Conservation (phyloP, 2,888 invertebrate genomes). For the Trichopoda pennipes region DNA sequence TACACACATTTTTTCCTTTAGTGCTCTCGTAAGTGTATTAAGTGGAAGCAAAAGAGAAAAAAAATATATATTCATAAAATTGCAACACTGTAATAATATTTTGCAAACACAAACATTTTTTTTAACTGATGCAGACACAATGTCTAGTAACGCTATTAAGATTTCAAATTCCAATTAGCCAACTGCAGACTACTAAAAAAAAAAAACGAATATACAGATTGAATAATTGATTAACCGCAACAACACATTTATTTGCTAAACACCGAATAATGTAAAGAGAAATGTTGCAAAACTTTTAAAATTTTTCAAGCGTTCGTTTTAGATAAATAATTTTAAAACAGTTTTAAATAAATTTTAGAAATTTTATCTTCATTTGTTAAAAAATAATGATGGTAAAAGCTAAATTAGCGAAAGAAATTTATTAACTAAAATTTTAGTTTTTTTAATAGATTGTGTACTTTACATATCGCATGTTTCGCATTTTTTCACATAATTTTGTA, state of each 20-base stretch:
- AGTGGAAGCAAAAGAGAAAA: neutral
- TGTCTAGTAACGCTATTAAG: constrained; percentile 58
- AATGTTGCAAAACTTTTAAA: neutral
- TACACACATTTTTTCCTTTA: neutral
- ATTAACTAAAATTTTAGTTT: no score
- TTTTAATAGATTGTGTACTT: no score
- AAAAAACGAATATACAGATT: constrained; percentile 20
- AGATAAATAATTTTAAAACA: no score
- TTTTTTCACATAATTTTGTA: no score
- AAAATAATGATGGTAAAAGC: no score
- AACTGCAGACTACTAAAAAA: no score
- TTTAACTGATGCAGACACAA: constrained; percentile 54
- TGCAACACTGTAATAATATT: constrained; percentile 55
- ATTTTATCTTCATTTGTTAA: no score
- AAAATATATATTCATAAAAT: constrained; percentile 7
- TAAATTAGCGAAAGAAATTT: no score
- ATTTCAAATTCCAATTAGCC: constrained; percentile 16
- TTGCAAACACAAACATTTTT: constrained; percentile 38
- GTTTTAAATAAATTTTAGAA: no score
- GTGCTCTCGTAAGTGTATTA: no score
- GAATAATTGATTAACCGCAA: constrained; percentile 31
- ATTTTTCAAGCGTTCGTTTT: no score
- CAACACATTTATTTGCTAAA: neutral
- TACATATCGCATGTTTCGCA: no score
- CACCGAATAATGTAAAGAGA: neutral